These are phyloP conservation scores for Drosophila stalkeri DNA, from an alignment of 2,888 invertebrate species.

Conservation along the genomic window DNA sequence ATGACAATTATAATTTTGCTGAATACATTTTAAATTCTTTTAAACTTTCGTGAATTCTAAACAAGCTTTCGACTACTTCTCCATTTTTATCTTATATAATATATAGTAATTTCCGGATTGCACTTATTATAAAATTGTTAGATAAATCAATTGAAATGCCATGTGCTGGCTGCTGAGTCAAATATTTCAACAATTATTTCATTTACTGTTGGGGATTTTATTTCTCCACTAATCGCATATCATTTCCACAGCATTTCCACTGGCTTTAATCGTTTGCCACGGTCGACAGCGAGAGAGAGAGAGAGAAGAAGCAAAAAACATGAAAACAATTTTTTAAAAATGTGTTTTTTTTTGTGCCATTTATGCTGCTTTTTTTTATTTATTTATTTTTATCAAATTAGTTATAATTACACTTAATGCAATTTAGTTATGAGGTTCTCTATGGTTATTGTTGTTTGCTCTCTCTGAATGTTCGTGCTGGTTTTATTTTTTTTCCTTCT, in stretches of 20 bases:
- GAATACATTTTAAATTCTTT: too few relatives aligned
- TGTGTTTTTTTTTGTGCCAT: conserved; percentile 55
- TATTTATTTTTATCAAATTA: conserved; percentile 72
- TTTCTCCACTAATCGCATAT: conserved; percentile 56
- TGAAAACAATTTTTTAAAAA: conserved; percentile 41
- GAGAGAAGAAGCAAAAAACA: conserved; percentile 13
- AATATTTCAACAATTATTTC: conserved; percentile 43
- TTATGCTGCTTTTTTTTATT: conserved; percentile 47
- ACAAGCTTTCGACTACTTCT: not conserved
- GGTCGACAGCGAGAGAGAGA: conserved; percentile 16
- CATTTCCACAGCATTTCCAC: conserved; percentile 66
- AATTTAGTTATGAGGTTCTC: conserved; percentile 80
- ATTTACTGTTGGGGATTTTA: conserved; percentile 36
- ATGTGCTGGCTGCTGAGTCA: conserved; percentile 27
- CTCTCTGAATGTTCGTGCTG: conserved; percentile 65
- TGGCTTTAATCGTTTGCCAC: conserved; percentile 63
- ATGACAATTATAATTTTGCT: too few relatives aligned
- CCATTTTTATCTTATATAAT: not conserved
- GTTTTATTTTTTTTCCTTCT: conserved; percentile 33
- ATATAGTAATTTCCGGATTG: not conserved
- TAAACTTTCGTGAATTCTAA: too few relatives aligned
- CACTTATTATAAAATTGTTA: conserved; percentile 1
- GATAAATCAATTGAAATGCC: conserved; percentile 26
- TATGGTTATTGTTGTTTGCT: conserved; percentile 29
- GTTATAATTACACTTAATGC: conserved; percentile 84